Conservation (phyloP, 2,797 vertebrate genomes). For the Clarias fuscus region DNA sequence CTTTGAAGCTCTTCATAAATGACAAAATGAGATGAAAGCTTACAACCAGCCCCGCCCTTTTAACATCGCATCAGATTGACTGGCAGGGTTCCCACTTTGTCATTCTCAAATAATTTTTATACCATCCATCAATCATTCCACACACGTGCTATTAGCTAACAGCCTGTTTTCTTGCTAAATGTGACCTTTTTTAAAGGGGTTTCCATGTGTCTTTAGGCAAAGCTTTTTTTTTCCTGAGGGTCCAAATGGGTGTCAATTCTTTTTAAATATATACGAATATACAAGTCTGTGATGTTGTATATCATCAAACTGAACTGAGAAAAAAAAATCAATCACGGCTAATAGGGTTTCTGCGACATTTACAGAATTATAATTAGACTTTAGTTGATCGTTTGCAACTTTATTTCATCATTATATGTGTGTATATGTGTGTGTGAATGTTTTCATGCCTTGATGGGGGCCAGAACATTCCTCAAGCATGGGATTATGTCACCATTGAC, state of each 20-base stretch:
- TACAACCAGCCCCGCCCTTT: constrained; percentile 13
- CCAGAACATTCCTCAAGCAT: background rate
- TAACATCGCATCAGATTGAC: background rate
- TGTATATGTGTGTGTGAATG: background rate
- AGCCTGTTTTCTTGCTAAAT: constrained; percentile 30
- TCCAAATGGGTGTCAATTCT: background rate
- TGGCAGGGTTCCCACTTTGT: constrained; percentile 11
- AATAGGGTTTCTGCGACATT: background rate
- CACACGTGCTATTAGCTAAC: constrained; percentile 17
- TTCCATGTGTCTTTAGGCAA: background rate
- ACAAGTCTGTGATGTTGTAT: background rate
- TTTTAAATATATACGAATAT: background rate
- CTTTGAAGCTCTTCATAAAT: constrained; percentile 20
- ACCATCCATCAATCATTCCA: constrained; percentile 22
- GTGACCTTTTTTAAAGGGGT: constrained; percentile 26
- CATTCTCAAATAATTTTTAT: constrained; percentile 28
- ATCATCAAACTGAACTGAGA: background rate
- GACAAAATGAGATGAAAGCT: constrained; percentile 2
- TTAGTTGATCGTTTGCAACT: too few species aligned
- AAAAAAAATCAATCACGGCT: background rate
- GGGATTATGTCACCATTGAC: background rate
- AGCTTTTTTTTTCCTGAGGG: background rate
- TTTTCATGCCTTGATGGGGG: background rate
- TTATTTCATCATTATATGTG: background rate
- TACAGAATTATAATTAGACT: background rate